Base-by-base conservation (phyloP, 2,888 invertebrate species). In the Cephus rjabovi region DNA sequence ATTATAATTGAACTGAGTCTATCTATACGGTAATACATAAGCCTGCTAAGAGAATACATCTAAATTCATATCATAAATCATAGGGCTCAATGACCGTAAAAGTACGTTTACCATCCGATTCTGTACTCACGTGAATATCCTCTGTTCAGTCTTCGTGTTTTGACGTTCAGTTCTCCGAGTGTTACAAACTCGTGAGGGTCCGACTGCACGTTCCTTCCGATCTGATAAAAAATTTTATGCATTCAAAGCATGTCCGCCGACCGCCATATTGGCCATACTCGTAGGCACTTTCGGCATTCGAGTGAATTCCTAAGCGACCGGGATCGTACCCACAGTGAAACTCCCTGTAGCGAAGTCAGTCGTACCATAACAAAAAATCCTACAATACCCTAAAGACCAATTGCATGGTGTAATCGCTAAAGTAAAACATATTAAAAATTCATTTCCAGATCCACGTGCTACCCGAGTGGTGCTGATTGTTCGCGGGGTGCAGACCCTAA, bases 151-250 rank as follows among this genome's bases (percentile, higher is more conserved):
- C 71, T 71, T 71, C 71, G 15, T 11, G 71, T 31, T 71, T 71
- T 34, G 71, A 33, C 71, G 31, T 31, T 71, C 34, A 12, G 33
- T 33, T 71, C 71, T 33, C 31, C 23, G 71, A 71, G 31, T 34
- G 71, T 34, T 71, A 71, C 23, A 12, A 71, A 71, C 71, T 34
- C 71, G 71, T 31, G 76, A 40, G 68, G 73, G 74, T 69, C 75
- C 76, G 34, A 56, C 56, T 35, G 35, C 74, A 76, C 71, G 75
- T 82, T 83, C 80, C 81, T 83, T 33, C 76, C 77, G 83, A 87
- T 87, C 87, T 82, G 88, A 87, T 87, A 87, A 87, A 82, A 81
- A 82, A 82, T 83, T 80, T 85, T 87, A 81, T 80, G 87, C 83
- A 85, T 85, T 87, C 85, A 83, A 82, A 81, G 80, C 84, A 83